Conservation (phyloP, 1,140 invertebrate species). For the Daktulosphaira vitifoliae region DNA sequence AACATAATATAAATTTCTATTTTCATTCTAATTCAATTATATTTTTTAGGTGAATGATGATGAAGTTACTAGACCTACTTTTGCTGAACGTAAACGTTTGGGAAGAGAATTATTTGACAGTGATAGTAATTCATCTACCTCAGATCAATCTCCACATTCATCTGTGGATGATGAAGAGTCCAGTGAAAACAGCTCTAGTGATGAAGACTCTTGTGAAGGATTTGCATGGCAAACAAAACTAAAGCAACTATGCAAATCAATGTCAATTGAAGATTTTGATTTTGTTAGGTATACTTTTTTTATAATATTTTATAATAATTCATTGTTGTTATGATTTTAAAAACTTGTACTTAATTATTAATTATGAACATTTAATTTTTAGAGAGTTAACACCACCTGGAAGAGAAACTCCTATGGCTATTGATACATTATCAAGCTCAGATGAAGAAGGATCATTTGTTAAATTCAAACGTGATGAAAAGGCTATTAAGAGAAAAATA, state of each 20-base stretch:
- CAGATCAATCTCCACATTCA: conserved; percentile 8
- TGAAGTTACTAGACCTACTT: conserved; percentile 28
- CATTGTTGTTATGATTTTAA: no score
- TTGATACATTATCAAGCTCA: conserved; percentile 12
- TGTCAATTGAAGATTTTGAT: conserved; percentile 28
- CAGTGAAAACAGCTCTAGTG: conserved; percentile 13
- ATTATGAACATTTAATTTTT: not conserved
- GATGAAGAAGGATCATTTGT: conserved; percentile 30
- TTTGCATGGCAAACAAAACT: conserved; percentile 17
- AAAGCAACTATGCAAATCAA: conserved; percentile 25
- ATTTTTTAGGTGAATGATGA: conserved; percentile 20
- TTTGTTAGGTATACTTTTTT: conserved; percentile 26
- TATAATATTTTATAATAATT: no score
- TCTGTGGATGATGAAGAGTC: conserved; percentile 13
- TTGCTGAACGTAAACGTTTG: conserved; percentile 29
- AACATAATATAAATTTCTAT: no score
- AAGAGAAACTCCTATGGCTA: conserved; percentile 23
- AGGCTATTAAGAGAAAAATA: conserved; percentile 6
- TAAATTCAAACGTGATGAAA: conserved; percentile 13
- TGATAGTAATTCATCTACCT: conserved; percentile 26
- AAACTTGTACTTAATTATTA: no score
- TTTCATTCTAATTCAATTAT: conserved; percentile 3
- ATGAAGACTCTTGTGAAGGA: conserved; percentile 2
- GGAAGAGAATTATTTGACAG: conserved; percentile 24
- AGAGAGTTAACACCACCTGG: conserved; percentile 19